Evolutionary conservation across 2,113 vertebrate genomes (phyloP), one percentile per base, ranked within the genome.

Genomic region (Atractosteus spatula): DNA sequence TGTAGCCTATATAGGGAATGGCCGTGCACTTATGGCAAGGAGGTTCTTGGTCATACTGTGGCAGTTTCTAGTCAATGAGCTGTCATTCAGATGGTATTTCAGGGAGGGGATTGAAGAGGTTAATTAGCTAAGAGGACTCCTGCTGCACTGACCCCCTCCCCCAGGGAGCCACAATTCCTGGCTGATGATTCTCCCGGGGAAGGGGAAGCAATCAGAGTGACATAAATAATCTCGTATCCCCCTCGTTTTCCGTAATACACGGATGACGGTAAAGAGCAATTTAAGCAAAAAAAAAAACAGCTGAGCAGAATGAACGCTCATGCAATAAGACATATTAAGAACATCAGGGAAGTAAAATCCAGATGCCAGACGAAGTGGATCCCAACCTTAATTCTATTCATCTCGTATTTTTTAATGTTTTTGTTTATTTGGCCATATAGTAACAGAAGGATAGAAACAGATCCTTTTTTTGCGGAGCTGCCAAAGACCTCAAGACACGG

Each of bases 91-190:
- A 44, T 17, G 62, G 43, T 57, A 64, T 55, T 72, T 74, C 55
- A 72, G 64, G 72, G 59, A 59, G 62, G 55, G 51, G 57, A 17
- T 41, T 57, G 72, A 69, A 62, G 55, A 74, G 76, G 68, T 72
- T 51, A 72, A 75, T 79, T 77, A 72, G 63, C 73, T 74, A 78
- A 77, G 71, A 71, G 72, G 41, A 75, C 70, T 72, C 62, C 41
- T 29, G 72, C 72, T 43, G 72, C 80, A 72, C n/a, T 14, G 56
- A 80, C 68, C 61, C 71, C 61, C 72, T 69, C 56, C 77, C 75
- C 78, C 59, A 45, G 73, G 70, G 77, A 55, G 29, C 76, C 51
- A 72, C 71, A 64, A 55, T 66, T 81, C 63, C 72, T 65, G 71
- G 68, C 62, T 77, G 64, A 74, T 80, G 74, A 68, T 54, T 75